Evolutionary conservation across 2,888 invertebrate genomes (phyloP), one percentile per base, ranked within the genome.

Genomic region (Melinaea marsaeus): DNA sequence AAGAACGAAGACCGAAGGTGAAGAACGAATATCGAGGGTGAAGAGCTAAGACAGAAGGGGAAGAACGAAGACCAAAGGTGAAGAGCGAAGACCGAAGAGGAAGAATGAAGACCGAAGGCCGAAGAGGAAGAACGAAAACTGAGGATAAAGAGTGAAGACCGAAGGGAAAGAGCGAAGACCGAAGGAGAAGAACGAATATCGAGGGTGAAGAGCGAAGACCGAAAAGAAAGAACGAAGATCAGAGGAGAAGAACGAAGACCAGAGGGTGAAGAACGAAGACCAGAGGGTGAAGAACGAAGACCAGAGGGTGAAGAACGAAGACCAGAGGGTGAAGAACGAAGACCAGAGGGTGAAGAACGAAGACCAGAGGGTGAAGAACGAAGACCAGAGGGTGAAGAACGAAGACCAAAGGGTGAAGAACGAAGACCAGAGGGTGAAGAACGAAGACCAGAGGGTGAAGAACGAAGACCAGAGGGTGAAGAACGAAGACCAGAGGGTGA

Each of bases 91-190:
- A 51, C 51, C 6, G 51, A 9, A 51, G 32, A 32, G 2, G 9
- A 32, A 64, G 54, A 55, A 11, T 22, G 57, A 33, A 57, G 56
- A 35, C 35, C 0, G 51, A 65, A 63, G 57, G 35, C n/a, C 51
- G 13, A 46, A 51, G n/a, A 48, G 42, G 58, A 63, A 64, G 47
- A 61, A 51, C 37, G 48, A 57, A 64, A 56, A 59, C 13, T 9
- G 6, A 56, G 48, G 13, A 22, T 22, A n/a, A 47, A n/a, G 47
- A 47, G 2, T 1, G 47, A 51, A 51, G 48, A 51, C 1, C 6
- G 22, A 22, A 13, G 22, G 48, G 34, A 37, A 61, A 48, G 47
- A 56, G 3, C 13, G 47, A 55, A 61, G 55, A 60, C 46, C 3
- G 46, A 34, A 61, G 9, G 2, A 7, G n/a, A 32, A 42, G 33